Evolutionary conservation across 92 coral and sea anemone genomes (phyloP), one percentile per base, ranked within the genome.

Genomic region (Isaurus tuberculatus): DNA sequence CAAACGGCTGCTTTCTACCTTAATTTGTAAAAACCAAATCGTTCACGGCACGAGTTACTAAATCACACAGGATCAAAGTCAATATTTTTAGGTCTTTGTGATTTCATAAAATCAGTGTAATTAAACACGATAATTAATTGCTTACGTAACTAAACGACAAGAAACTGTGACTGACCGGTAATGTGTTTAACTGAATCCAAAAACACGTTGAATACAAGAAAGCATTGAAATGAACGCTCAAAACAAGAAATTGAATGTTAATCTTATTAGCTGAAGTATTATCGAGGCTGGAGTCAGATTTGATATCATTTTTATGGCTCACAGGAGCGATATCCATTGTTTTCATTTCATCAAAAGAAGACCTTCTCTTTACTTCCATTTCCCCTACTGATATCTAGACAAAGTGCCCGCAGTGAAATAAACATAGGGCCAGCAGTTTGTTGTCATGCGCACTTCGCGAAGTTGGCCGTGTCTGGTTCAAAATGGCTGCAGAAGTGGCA

Each of bases 141-240:
- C n/a, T n/a, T n/a, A n/a, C n/a, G n/a, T 26, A 22, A 20, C 1
- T 8, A 1, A 63, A 63, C 31, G 27, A 25, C 27, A 63, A 63
- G 17, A 34, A 8, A 13, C 26, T 11, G 17, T 10, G 11, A 44
- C 94, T 65, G 85, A 96, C 99, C 89, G 99, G 99, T 22, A 92
- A 81, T 8, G 94, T 95, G 34, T 95, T 97, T 36, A 96, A 86
- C 74, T 96, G 97, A 78, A 96, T 88, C 99, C 99, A 96, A 73
- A 92, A 96, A 72, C 99, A 92, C n/a, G 93, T 65, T 5, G 99
- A 91, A 78, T 96, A 96, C 25, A 94, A 48, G 14, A 84, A 88
- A 9, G 95, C 97, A 66, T 94, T 94, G 25, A 94, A 85, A 79
- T 96, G 98, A 61, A 94, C 92, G 61, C 90, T 92, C 16, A 91